Base-by-base conservation (phyloP, 2,888 invertebrate species). In the Noctua janthina region DNA sequence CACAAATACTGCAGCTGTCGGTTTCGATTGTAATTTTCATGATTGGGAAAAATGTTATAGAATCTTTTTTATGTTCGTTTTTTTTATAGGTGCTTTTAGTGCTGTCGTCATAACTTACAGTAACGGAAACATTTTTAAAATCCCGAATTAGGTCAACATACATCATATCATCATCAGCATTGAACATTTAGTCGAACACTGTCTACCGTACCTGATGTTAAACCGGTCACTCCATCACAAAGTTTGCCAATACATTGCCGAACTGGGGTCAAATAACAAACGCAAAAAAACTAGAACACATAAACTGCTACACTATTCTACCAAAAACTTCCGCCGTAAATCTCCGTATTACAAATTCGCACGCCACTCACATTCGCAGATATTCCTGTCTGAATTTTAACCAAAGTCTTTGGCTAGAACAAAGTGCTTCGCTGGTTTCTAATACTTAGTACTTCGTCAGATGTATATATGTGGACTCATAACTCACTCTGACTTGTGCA, bases 321-420 rank as follows among this genome's bases (percentile, higher is more conserved):
- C 29, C 35, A 39, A 46, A 69, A 71, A 64, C 76, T 73, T 59
- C 1, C 0, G 3, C 13, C 20, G 68, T 74, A 71, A 74, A 77
- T 82, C 46, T 71, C 17, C 7, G 23, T 43, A 56, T 11, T 43
- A 35, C 51, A 6, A 54, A 62, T 86, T 17, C 2, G 20, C 49
- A 68, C 2, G 43, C 13, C 39, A 56, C 59, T 66, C 39, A 46
- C n/a, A 59, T 73, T 70, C 59, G 15, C 29, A 56, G 66, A 76
- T 62, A 75, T 67, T 82, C 35, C n/a, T 71, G 68, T 82, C 39
- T 72, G 64, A 74, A 77, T 74, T 74, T 72, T 56, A 23, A 64
- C 29, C n/a, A 20, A 3, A 64, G 71, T 39, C 29, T 35, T 74
- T n/a, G n/a, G 39, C 67, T 74, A 66, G 13, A 69, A 76, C 87